Conservation (phyloP, 1,140 invertebrate genomes). For the Cataglyphis hispanica region DNA sequence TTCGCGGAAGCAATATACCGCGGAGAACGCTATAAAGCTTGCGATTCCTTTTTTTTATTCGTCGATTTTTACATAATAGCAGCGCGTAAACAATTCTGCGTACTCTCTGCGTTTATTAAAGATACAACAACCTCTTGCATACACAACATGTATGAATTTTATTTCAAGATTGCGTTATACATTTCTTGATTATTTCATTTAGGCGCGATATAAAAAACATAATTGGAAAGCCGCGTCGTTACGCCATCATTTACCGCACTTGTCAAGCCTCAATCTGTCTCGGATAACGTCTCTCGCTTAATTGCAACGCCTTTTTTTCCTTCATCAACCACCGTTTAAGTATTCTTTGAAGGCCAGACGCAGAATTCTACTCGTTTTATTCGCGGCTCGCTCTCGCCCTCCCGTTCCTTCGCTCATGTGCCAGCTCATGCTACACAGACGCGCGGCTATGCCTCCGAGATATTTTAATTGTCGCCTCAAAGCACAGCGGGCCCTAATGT, state of each 20-base stretch:
- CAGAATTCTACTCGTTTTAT: constrained; percentile 78
- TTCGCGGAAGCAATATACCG: constrained; percentile 1
- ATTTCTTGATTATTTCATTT: constrained; percentile 5
- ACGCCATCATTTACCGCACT: constrained; percentile 6
- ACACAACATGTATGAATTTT: neutral
- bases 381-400: constrained; percentile 56
- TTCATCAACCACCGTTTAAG: constrained; percentile 48
- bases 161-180: neutral
- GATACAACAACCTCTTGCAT: neutral
- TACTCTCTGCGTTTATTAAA: neutral
- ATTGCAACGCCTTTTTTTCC: constrained; percentile 62
- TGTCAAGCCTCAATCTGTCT: constrained; percentile 46
- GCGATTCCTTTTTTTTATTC: constrained; percentile 40
- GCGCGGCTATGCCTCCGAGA: constrained; percentile 75
- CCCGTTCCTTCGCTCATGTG: constrained; percentile 44
- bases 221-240: constrained; percentile 21
- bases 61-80: neutral
- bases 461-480: constrained; percentile 80
- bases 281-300: constrained; percentile 64
- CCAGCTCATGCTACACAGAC: constrained; percentile 68
- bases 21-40: neutral
- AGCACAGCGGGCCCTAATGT: constrained; percentile 68
- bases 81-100: neutral
- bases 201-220: neutral
- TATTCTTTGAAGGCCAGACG: constrained; percentile 75